Base-by-base conservation (phyloP, 2,888 invertebrate species). In the Plutella xylostella region DNA sequence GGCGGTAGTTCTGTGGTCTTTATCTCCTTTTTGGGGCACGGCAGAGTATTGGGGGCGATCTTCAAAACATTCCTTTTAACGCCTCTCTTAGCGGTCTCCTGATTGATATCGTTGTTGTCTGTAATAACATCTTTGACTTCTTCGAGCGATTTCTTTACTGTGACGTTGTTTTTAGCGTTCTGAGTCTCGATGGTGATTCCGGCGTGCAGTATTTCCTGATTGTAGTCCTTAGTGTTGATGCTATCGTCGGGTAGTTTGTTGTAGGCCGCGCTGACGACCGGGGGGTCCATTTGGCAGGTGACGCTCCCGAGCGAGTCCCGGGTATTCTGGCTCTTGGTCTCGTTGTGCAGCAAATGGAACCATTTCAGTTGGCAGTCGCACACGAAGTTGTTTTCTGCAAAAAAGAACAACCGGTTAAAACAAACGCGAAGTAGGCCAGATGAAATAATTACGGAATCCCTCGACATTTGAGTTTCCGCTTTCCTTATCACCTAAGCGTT, bases 351-450 rank as follows among this genome's bases (percentile, higher is more conserved):
- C 38, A 84, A 84, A 74, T 90, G 90, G 77, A 93, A 88, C 94
- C 94, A 94, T 55, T 89, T 87, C 55, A 94, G 79, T 54, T 91
- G 89, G 71, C 93, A 93, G 85, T 93, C 92, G 77, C 94, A 94
- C 57, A 89, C 86, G 74, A 94, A 90, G 68, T 88, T 89, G 80
- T 94, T 94, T 60, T 90, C 94, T 94, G 90, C 42, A 85, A 85
- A 65, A 62, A 59, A 57, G 57, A 60, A 48, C 30, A 49, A 12
- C n/a, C 19, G 14, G 4, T 19, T 22, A 42, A 30, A 19, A 18
- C 35, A 35, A 14, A 28, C 25, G 19, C 4, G 31, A 28, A 34
- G 14, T n/a, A 43, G 25, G 41, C 18, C 31, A 33, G 17, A 28
- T 15, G 20, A 40, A 18, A 33, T 17, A 20, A 15, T 22, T 4